These are phyloP conservation scores for Syndactyla subalaris DNA, from an alignment of 2,797 vertebrate genomes.

Conservation along the genomic window DNA sequence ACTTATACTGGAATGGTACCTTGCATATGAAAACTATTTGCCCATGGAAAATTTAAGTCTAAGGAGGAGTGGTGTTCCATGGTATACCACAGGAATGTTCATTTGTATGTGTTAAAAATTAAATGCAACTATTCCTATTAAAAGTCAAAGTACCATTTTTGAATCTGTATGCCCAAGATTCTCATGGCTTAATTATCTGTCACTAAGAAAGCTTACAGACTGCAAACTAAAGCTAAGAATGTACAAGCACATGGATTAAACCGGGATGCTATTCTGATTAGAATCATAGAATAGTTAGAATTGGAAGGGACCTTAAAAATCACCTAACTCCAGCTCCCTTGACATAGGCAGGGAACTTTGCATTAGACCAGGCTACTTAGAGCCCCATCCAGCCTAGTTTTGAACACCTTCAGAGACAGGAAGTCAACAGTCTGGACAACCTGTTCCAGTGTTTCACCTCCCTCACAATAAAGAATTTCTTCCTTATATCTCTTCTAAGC, in stretches of 20 bases:
- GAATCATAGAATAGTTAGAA: background rate
- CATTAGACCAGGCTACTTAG: background rate
- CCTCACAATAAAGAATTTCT: background rate
- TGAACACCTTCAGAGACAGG: background rate
- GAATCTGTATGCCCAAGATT: background rate
- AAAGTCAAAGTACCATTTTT: background rate
- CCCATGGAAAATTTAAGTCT: background rate
- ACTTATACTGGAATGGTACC: background rate
- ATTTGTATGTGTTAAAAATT: background rate
- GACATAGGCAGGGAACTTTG: background rate
- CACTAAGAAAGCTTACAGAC: background rate
- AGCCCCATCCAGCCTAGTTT: background rate
- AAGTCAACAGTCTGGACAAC: background rate
- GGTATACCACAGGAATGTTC: background rate
- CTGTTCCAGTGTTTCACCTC: background rate
- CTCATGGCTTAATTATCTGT: background rate
- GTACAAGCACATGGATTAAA: background rate
- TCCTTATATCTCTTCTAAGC: background rate
- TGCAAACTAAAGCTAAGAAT: background rate
- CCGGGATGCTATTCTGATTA: background rate
- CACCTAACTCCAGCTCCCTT: rapidly evolving
- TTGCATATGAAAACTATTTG: background rate
- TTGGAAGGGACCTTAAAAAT: background rate
- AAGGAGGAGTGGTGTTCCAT: background rate
- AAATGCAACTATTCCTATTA: background rate